Evolutionary conservation across 2,113 vertebrate genomes (phyloP).

Genomic region (Argyrosomus japonicus): DNA sequence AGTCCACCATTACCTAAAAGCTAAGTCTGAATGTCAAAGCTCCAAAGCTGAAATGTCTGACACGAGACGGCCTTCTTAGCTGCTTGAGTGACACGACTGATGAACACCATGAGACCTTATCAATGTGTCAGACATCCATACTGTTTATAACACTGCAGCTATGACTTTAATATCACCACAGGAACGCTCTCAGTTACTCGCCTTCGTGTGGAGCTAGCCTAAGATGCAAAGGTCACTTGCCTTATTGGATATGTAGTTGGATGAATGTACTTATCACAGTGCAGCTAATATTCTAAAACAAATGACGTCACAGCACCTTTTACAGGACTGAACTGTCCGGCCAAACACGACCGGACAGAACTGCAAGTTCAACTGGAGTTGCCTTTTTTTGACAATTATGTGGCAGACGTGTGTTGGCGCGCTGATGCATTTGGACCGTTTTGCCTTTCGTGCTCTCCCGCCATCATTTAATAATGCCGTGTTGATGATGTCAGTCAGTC

Average conservation of each 20-base stretch:
- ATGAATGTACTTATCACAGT: background rate
- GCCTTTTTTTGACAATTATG: background rate
- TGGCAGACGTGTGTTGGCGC: background rate
- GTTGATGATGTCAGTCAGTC: background rate
- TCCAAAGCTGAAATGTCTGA: background rate
- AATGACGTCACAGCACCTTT: background rate
- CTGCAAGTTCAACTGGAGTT: too few species aligned
- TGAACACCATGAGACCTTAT: background rate
- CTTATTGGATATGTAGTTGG: background rate
- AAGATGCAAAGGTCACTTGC: background rate
- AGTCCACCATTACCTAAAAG: background rate
- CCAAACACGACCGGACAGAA: background rate
- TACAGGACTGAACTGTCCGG: background rate
- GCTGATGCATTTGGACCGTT: background rate
- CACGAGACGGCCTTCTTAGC: background rate
- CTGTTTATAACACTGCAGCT: background rate
- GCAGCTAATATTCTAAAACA: background rate
- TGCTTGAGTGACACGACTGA: background rate
- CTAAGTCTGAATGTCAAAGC: background rate
- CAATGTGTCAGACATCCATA: background rate
- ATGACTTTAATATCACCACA: background rate
- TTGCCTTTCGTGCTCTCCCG: background rate
- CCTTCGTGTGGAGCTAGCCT: background rate
- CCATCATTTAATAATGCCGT: background rate
- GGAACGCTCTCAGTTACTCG: too few species aligned